These are phyloP conservation scores for Lacerta agilis DNA, from an alignment of 2,797 vertebrate genomes.

Conservation along the genomic window DNA sequence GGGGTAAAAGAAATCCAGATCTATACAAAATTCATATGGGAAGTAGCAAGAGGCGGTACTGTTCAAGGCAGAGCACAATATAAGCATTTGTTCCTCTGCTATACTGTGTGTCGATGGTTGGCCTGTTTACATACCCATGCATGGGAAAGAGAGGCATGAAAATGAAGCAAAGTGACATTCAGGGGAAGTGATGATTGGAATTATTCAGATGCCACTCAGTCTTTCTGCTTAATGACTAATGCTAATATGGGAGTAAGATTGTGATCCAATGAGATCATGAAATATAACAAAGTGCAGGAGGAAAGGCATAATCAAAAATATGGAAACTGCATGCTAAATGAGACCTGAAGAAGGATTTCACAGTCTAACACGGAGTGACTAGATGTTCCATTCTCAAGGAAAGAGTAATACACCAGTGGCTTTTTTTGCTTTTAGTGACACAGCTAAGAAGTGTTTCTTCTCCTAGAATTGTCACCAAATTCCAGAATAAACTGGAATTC, in stretches of 20 bases:
- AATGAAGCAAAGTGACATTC: neutral
- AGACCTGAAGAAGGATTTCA: neutral
- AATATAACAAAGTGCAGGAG: slow-evolving; percentile 33
- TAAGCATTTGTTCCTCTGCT: neutral
- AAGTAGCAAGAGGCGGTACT: neutral
- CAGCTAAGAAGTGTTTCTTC: neutral
- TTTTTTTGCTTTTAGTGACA: neutral
- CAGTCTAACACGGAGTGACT: neutral
- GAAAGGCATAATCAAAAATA: slow-evolving; percentile 6
- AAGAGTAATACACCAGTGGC: neutral
- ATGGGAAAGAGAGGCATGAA: neutral
- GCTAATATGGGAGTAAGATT: slow-evolving; percentile 17
- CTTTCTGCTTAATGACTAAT: slow-evolving; percentile 33
- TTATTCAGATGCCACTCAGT: slow-evolving; percentile 15
- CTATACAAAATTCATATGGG: neutral
- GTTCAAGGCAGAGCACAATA: neutral
- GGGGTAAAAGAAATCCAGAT: neutral
- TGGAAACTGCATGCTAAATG: neutral
- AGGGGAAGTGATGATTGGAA: neutral
- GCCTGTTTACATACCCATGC: too few relatives aligned
- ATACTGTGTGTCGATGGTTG: neutral
- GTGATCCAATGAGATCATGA: slow-evolving; percentile 30
- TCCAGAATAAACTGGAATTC: neutral
- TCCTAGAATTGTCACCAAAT: neutral
- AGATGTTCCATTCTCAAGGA: neutral